phyloP scores from a whole-genome alignment of 1,140 invertebrate genomes.

The Frieseomelitta varia region DNA sequence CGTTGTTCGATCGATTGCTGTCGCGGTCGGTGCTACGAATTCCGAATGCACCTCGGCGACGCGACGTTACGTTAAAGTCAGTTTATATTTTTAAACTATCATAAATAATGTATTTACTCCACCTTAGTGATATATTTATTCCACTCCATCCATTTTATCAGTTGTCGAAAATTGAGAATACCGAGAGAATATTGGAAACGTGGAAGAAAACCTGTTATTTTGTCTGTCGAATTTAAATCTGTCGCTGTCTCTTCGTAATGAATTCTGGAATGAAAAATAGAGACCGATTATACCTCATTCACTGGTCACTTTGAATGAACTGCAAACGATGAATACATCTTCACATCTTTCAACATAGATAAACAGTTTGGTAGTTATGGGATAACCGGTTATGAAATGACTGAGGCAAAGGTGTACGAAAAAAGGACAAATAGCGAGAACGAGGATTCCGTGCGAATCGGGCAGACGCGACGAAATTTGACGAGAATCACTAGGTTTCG shows the following conservation, averaged over 20 bases:
- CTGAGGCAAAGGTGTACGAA: background rate
- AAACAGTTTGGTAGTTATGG: background rate
- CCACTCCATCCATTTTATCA: no score
- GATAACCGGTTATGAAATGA: background rate
- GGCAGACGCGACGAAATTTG: conserved; percentile 39
- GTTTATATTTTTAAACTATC: background rate
- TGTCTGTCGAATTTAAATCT: no score
- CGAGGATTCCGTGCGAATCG: background rate
- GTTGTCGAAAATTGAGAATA: no score
- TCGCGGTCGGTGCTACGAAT: background rate
- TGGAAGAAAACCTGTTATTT: no score
- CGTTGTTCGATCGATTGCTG: background rate
- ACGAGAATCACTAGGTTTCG: conserved; percentile 20
- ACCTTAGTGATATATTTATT: no score
- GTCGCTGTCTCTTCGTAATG: no score
- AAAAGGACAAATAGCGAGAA: background rate
- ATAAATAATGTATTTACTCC: no score
- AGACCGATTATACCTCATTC: background rate
- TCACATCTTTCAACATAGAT: background rate
- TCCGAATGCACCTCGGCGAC: background rate
- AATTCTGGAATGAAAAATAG: background rate
- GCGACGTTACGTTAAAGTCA: no score
- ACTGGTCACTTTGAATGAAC: background rate
- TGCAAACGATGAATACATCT: background rate
- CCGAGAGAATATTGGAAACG: no score